A percentile compares a stretch with the other conserved stretches of the same genome.
phyloP scores from a whole-genome alignment of 2,113 vertebrate species.

The pig (Sus scrofa) region DNA sequence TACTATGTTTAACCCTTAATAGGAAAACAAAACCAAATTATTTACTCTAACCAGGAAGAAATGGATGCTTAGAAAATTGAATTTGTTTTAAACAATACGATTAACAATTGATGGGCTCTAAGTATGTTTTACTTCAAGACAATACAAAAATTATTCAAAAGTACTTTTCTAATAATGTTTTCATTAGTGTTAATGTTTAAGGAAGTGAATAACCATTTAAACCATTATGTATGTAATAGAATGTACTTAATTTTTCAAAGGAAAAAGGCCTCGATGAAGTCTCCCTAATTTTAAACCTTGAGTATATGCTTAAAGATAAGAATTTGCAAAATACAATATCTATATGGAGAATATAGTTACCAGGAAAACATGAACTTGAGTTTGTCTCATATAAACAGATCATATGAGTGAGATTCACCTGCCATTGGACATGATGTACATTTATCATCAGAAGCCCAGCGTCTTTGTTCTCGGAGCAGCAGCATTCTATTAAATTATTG shows the following conservation, averaged over 20 bases:
- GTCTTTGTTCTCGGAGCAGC: slow-evolving; percentile 44
- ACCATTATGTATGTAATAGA: background rate
- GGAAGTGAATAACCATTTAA: background rate
- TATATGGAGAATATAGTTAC: background rate
- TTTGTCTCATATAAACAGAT: background rate
- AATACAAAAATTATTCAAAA: background rate
- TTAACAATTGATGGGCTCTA: background rate
- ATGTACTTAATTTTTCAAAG: background rate
- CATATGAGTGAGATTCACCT: background rate
- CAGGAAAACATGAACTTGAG: background rate
- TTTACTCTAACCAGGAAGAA: background rate
- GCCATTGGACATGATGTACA: background rate
- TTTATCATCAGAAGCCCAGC: background rate
- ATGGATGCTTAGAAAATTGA: background rate
- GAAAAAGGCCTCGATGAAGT: background rate
- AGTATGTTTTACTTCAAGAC: background rate
- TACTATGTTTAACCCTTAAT: too few species aligned
- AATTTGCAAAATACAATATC: background rate
- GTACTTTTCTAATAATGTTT: background rate
- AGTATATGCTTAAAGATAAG: background rate
- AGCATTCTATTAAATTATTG: slow-evolving; percentile 68
- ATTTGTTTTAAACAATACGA: background rate
- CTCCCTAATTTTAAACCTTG: background rate
- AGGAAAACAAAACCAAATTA: too few species aligned
- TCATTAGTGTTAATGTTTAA: background rate